Conservation (phyloP, 92 coral and sea anemone species). For the Porites evermanni region DNA sequence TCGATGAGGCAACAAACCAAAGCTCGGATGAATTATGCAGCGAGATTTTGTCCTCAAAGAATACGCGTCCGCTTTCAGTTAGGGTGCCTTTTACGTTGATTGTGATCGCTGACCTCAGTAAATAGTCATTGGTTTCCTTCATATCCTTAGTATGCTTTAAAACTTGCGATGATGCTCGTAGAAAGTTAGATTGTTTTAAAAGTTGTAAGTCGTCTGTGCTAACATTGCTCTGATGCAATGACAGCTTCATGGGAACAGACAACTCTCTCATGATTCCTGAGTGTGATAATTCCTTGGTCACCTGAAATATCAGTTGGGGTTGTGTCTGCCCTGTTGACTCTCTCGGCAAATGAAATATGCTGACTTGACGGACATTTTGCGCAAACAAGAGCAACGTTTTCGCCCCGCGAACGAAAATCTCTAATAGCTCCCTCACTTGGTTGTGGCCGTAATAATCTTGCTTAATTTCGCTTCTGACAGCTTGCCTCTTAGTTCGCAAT, state of each 20-base stretch:
- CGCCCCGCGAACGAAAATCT: conserved; percentile 71
- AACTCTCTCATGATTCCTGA: conserved; percentile 46
- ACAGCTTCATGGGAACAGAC: conserved; percentile 55
- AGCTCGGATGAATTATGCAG: background rate
- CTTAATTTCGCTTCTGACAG: conserved; percentile 76
- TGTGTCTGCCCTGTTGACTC: conserved; percentile 33
- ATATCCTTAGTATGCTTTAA: background rate
- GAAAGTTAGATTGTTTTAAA: conserved; percentile 62
- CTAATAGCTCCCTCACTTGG: conserved; percentile 70
- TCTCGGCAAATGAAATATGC: conserved; percentile 63
- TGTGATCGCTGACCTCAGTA: conserved; percentile 60
- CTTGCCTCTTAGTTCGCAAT: conserved; percentile 79
- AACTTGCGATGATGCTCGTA: conserved; percentile 59
- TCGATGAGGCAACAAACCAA: conserved; percentile 83
- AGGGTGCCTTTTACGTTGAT: conserved; percentile 33
- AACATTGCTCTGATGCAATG: conserved; percentile 26
- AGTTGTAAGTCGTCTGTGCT: conserved; percentile 49
- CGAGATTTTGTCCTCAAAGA: background rate
- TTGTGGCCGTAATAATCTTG: conserved; percentile 65
- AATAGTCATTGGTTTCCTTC: background rate
- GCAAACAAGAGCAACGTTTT: conserved; percentile 82
- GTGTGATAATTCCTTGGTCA: conserved; percentile 56
- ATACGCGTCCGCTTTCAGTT: conserved; percentile 47
- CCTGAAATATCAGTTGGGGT: conserved; percentile 63
- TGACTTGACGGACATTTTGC: conserved; percentile 77